These are phyloP conservation scores for Tricholauxania praeusta DNA, from an alignment of 2,888 invertebrate species.

Conservation along the genomic window DNA sequence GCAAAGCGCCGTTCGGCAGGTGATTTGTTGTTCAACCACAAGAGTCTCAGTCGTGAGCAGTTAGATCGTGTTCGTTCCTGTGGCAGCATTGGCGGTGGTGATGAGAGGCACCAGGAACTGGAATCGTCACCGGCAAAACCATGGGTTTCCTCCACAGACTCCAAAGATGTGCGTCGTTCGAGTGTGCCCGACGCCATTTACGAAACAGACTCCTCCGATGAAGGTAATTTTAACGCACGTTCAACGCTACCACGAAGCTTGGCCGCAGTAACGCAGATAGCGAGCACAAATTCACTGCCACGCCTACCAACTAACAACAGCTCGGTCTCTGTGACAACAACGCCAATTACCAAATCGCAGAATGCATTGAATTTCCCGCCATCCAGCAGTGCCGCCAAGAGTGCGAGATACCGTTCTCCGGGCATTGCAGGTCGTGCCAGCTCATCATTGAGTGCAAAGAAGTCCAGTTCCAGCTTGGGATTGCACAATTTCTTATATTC, in stretches of 20 bases:
- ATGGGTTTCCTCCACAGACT: slow-evolving; percentile 62
- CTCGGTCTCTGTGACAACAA: slow-evolving; percentile 51
- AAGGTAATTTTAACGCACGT: slow-evolving; percentile 68
- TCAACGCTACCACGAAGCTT: slow-evolving; percentile 76
- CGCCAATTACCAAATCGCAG: slow-evolving; percentile 73
- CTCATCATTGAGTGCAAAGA: slow-evolving; percentile 70
- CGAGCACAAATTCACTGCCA: slow-evolving; percentile 81
- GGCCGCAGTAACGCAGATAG: slow-evolving; percentile 70
- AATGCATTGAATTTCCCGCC: slow-evolving; percentile 68
- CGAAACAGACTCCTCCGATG: slow-evolving; percentile 56
- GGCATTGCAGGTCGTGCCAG: slow-evolving; percentile 71
- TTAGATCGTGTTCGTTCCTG: slow-evolving; percentile 82
- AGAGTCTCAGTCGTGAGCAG: slow-evolving; percentile 82
- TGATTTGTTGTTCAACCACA: slow-evolving; percentile 83
- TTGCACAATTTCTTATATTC: slow-evolving; percentile 75
- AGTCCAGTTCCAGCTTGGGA: slow-evolving; percentile 71
- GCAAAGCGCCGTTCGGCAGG: slow-evolving; percentile 86
- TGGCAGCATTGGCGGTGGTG: slow-evolving; percentile 83
- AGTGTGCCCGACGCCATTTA: slow-evolving; percentile 71
- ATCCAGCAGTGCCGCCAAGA: slow-evolving; percentile 74
- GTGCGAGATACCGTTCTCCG: slow-evolving; percentile 88
- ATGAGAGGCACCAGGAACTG: slow-evolving; percentile 60
- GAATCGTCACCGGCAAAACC: slow-evolving; percentile 64
- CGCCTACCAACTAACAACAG: slow-evolving; percentile 75
- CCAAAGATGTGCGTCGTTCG: slow-evolving; percentile 67